These are phyloP conservation scores for Poeciliopsis turrubarensis DNA, from an alignment of 2,113 vertebrate species.

Conservation along the genomic window DNA sequence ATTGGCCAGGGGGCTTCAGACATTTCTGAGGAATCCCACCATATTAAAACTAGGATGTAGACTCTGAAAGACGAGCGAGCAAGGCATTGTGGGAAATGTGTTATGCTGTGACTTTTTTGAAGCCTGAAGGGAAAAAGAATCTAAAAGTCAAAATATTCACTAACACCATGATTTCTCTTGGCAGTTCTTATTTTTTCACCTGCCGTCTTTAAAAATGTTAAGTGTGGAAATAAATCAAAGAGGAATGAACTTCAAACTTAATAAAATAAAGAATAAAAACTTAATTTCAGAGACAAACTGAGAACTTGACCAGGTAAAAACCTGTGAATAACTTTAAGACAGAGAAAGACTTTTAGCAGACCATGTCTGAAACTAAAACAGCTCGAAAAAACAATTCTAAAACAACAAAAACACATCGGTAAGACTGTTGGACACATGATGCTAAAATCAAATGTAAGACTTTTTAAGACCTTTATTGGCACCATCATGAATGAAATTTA, in stretches of 20 bases:
- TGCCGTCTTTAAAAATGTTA: background rate
- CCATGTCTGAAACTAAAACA: too few species aligned
- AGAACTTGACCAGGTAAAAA: too few species aligned
- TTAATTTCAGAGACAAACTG: too few species aligned
- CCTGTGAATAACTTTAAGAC: too few species aligned
- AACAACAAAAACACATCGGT: too few species aligned
- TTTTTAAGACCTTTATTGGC: too few species aligned
- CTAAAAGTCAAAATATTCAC: background rate
- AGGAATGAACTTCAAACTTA: background rate
- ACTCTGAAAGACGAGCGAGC: background rate
- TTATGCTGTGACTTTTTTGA: background rate
- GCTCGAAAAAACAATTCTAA: too few species aligned
- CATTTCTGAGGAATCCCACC: conserved; percentile 1
- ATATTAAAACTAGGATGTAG: background rate
- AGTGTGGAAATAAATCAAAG: background rate
- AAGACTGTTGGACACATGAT: too few species aligned
- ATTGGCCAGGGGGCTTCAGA: background rate
- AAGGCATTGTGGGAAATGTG: background rate
- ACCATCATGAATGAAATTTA: too few species aligned
- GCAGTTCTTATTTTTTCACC: background rate
- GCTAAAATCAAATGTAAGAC: too few species aligned
- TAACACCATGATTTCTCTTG: background rate
- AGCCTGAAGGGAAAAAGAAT: background rate
- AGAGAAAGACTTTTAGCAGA: too few species aligned
- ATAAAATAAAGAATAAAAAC: background rate